Conservation (phyloP, 2,888 invertebrate species). For the Danaus chrysippus region DNA sequence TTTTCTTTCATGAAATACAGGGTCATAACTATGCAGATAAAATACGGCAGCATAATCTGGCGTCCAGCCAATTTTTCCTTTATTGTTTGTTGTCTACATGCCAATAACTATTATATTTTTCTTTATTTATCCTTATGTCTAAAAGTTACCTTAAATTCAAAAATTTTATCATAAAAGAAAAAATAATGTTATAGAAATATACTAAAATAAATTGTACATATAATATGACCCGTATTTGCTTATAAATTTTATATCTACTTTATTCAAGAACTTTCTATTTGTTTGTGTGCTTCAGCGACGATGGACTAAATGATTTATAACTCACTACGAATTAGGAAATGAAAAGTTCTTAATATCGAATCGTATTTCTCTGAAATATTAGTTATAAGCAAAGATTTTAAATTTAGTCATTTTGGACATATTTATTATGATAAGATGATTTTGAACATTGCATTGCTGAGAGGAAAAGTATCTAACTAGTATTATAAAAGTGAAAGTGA, state of each 20-base stretch:
- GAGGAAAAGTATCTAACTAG: too few relatives aligned
- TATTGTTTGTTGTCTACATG: constrained; percentile 35
- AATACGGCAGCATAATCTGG: constrained; percentile 26
- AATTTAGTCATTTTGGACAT: too few relatives aligned
- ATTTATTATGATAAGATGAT: too few relatives aligned
- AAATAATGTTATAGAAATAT: too few relatives aligned
- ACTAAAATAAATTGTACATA: neutral
- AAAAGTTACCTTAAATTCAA: too few relatives aligned
- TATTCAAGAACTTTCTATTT: constrained; percentile 13
- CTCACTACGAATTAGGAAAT: constrained; percentile 9
- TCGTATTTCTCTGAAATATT: too few relatives aligned
- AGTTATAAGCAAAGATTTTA: too few relatives aligned
- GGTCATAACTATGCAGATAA: constrained; percentile 14
- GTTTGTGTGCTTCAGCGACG: constrained; percentile 4
- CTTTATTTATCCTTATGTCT: too few relatives aligned
- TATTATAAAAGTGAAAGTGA: too few relatives aligned
- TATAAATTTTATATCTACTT: constrained; percentile 15
- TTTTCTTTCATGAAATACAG: constrained; percentile 17
- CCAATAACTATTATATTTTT: constrained; percentile 30
- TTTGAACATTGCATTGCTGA: too few relatives aligned
- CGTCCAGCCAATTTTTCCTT: constrained; percentile 33
- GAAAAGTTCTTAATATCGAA: neutral
- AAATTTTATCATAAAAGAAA: too few relatives aligned
- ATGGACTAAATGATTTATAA: constrained; percentile 10
- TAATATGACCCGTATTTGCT: neutral